Evolutionary conservation across 2,888 invertebrate species (phyloP).

Genomic region (Andrena bucephala): DNA sequence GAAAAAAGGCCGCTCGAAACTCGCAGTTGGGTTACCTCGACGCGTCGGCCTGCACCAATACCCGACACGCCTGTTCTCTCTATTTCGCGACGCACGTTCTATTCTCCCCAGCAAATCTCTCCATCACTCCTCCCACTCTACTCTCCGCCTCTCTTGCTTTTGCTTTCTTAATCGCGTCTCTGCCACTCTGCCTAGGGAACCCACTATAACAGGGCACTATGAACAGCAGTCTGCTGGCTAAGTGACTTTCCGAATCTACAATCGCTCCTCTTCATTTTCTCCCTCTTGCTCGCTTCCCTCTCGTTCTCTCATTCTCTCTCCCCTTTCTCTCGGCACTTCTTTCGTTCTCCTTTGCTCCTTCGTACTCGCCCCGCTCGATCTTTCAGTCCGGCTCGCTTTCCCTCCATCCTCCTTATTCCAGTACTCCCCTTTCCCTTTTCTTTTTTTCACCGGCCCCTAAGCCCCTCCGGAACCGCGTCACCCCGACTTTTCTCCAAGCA

Average conservation of each 20-base stretch:
- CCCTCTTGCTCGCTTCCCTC: constrained; percentile 45
- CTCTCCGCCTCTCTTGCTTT: constrained; percentile 14
- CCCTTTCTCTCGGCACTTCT: constrained; percentile 29
- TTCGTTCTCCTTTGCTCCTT: constrained; percentile 13
- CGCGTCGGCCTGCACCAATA: no score
- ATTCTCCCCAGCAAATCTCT: constrained; percentile 3
- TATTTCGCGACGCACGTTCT: no score
- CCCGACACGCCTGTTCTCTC: no score
- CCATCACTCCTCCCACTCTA: neutral
- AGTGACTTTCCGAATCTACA: constrained; percentile 84
- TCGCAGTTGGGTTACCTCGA: no score
- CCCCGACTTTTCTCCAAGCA: neutral
- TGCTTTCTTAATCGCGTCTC: constrained; percentile 66
- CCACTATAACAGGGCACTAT: constrained; percentile 85
- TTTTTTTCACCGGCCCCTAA: neutral
- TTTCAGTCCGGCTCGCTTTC: constrained; percentile 32
- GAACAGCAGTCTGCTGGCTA: constrained; percentile 84
- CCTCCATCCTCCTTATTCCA: neutral
- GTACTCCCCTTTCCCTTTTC: neutral
- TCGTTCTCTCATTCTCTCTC: constrained; percentile 15
- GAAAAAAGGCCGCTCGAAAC: no score
- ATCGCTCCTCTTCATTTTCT: constrained; percentile 76
- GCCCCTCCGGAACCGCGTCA: no score
- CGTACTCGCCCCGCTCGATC: neutral
- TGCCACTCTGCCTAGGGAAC: constrained; percentile 82